Evolutionary conservation across 2,797 vertebrate species (phyloP).

Genomic region (Myotis findleyi): DNA sequence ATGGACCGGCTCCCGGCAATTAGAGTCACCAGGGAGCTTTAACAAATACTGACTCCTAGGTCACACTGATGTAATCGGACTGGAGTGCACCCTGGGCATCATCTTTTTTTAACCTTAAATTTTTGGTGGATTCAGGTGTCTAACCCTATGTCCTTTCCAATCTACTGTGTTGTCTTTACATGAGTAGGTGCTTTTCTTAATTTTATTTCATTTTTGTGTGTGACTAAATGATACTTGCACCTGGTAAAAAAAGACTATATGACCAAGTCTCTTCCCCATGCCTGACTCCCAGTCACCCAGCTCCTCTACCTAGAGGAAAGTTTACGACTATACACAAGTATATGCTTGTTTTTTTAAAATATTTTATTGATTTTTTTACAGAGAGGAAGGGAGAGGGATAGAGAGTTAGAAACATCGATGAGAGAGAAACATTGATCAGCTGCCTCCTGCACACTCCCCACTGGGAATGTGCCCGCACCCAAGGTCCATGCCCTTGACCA

Average conservation of each 20-base stretch:
- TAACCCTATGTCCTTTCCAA: neutral
- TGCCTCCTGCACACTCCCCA: too few species aligned
- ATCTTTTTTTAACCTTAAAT: neutral
- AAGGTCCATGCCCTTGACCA: too few species aligned
- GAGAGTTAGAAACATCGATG: too few species aligned
- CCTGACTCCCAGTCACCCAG: neutral
- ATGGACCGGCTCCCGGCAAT: too few species aligned
- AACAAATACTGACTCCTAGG: neutral
- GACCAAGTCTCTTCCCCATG: neutral
- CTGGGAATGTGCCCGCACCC: too few species aligned
- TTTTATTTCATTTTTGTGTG: neutral
- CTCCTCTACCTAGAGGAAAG: neutral
- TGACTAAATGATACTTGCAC: neutral
- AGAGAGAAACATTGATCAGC: too few species aligned
- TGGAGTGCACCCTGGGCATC: neutral
- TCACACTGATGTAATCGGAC: neutral
- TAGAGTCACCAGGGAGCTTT: neutral
- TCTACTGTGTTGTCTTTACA: neutral
- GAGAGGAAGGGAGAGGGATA: too few species aligned
- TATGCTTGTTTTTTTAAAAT: neutral
- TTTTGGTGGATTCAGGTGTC: neutral
- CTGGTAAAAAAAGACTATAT: neutral
- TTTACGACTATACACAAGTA: neutral
- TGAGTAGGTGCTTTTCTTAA: neutral
- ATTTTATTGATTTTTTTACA: too few species aligned